These are phyloP conservation scores for Rapana venosa DNA, from an alignment of 2,888 invertebrate genomes.

Conservation along the genomic window DNA sequence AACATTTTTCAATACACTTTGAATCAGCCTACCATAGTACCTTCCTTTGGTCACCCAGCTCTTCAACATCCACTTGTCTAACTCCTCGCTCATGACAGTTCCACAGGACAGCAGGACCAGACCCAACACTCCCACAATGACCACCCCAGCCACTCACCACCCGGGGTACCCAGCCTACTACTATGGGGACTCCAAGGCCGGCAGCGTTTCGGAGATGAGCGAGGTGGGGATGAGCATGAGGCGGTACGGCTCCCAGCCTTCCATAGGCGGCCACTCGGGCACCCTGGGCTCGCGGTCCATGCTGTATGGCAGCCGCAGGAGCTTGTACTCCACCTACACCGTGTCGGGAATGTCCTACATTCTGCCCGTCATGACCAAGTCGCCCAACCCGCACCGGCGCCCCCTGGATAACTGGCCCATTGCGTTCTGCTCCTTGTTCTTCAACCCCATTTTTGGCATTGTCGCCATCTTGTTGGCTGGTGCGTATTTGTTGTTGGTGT, in stretches of 20 bases:
- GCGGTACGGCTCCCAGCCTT: constrained; percentile 68
- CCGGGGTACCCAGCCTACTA: constrained; percentile 54
- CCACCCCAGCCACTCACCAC: constrained; percentile 47
- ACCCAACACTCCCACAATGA: background rate
- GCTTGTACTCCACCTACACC: constrained; percentile 67
- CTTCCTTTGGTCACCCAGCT: too few species aligned
- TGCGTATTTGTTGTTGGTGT: constrained; percentile 40
- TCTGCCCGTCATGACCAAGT: constrained; percentile 69
- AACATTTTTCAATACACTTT: too few species aligned
- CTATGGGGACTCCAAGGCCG: constrained; percentile 62
- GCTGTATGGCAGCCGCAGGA: constrained; percentile 64
- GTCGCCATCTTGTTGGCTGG: constrained; percentile 70
- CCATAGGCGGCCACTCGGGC: constrained; percentile 54
- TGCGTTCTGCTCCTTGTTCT: constrained; percentile 67
- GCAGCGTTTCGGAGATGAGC: constrained; percentile 59
- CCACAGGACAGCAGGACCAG: background rate
- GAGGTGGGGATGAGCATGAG: constrained; percentile 56
- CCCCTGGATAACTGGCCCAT: constrained; percentile 70
- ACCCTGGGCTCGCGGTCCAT: constrained; percentile 49
- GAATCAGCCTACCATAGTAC: too few species aligned
- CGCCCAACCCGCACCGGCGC: constrained; percentile 63
- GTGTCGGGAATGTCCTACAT: constrained; percentile 67
- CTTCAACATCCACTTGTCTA: too few species aligned
- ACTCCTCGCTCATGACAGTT: background rate
- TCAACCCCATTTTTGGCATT: constrained; percentile 72